These are phyloP conservation scores for Lasioglossum pauxillum DNA, from an alignment of 2,888 invertebrate species.

Conservation along the genomic window DNA sequence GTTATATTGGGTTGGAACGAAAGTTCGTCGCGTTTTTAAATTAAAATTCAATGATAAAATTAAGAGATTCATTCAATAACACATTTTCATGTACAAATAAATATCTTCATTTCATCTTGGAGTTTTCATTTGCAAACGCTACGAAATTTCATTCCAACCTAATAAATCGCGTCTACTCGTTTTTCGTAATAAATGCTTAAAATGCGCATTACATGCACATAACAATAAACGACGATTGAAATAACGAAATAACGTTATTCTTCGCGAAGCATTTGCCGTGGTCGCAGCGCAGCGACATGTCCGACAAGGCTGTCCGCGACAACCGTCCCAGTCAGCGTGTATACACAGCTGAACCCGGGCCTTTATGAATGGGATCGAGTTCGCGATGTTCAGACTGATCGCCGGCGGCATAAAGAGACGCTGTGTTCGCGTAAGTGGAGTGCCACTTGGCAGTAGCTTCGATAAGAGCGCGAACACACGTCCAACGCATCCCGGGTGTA, in stretches of 20 bases:
- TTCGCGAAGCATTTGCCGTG: neutral
- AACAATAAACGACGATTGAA: neutral
- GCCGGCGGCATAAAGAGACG: constrained; percentile 5
- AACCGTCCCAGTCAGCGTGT: neutral
- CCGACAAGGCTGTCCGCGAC: constrained; percentile 1
- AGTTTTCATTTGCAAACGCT: too few relatives aligned
- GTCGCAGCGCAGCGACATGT: neutral
- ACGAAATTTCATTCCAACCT: too few relatives aligned
- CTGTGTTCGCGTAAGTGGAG: constrained; percentile 20
- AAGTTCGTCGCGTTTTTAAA: too few relatives aligned
- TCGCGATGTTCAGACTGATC: neutral
- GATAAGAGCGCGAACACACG: neutral
- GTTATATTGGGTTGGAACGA: too few relatives aligned
- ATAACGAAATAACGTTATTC: neutral
- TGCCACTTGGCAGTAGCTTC: constrained; percentile 9
- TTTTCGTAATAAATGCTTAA: too few relatives aligned
- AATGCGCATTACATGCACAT: too few relatives aligned
- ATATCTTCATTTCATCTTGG: too few relatives aligned
- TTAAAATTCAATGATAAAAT: too few relatives aligned
- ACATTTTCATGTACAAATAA: too few relatives aligned
- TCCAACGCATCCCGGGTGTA: neutral
- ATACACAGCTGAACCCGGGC: constrained; percentile 3
- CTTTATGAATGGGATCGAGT: constrained; percentile 21
- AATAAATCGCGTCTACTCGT: too few relatives aligned
- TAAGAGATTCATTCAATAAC: too few relatives aligned